A percentile compares a stretch with the other conserved stretches of the same genome.
Conservation (phyloP, 2,888 invertebrate species). For the Orchesellides sinensis region DNA sequence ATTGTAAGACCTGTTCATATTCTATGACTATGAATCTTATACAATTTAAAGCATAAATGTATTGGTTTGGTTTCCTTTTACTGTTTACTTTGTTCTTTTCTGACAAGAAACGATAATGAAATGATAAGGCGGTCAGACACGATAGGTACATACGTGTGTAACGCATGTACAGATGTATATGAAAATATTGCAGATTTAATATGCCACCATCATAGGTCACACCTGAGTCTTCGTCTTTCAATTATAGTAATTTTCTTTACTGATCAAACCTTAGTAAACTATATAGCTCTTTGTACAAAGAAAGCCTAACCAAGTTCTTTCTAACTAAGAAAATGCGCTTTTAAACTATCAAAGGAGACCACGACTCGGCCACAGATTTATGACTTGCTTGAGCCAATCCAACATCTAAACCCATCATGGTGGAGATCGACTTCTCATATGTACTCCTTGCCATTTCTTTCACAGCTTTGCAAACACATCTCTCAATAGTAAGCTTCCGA, state of each 20-base stretch:
- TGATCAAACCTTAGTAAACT: no score
- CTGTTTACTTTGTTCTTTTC: constrained; percentile 30
- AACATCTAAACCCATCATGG: constrained; percentile 34
- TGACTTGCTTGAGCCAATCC: constrained; percentile 42
- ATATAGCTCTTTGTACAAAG: no score
- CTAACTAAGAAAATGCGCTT: neutral
- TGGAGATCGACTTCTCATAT: constrained; percentile 20
- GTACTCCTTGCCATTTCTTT: neutral
- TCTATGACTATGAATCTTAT: neutral
- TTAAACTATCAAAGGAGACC: neutral
- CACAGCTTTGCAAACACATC: no score
- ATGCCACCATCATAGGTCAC: constrained; percentile 53
- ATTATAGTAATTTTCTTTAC: constrained; percentile 65
- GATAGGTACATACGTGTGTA: neutral
- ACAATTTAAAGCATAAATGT: neutral
- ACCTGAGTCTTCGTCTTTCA: constrained; percentile 65
- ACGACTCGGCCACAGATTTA: constrained; percentile 39
- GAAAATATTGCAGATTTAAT: neutral
- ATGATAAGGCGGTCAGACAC: constrained; percentile 24
- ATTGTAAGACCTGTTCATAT: neutral
- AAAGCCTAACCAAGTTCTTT: neutral
- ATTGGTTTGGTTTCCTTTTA: neutral
- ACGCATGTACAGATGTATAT: neutral
- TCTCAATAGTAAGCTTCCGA: no score
- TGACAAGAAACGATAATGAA: constrained; percentile 36